These are phyloP conservation scores for Drosophila dunni DNA, from an alignment of 1,140 invertebrate genomes.

Conservation along the genomic window DNA sequence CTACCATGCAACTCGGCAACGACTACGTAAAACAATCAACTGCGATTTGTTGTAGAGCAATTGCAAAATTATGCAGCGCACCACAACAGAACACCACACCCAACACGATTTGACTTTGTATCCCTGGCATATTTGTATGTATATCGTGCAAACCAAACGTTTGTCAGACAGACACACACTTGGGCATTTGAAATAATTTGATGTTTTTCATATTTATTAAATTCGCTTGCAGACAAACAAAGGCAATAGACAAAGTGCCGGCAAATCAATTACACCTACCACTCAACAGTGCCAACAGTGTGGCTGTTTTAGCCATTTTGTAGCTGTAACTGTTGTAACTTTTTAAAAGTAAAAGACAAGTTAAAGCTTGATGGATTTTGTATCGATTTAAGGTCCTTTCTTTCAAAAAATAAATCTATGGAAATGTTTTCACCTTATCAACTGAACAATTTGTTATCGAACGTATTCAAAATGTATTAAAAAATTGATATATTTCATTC, in stretches of 20 bases:
- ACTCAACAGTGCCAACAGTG: slow-evolving; percentile 40
- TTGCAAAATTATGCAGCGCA: slow-evolving; percentile 78
- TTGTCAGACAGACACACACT: slow-evolving; percentile 68
- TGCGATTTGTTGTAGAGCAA: slow-evolving; percentile 82
- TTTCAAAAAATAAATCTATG: no score
- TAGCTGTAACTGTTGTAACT: no score
- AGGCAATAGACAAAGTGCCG: slow-evolving; percentile 68
- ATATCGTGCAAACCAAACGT: slow-evolving; percentile 66
- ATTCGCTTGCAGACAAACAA: slow-evolving; percentile 60
- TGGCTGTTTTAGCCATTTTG: no score
- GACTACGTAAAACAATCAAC: slow-evolving; percentile 77
- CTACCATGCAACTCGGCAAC: slow-evolving; percentile 13
- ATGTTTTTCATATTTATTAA: slow-evolving; percentile 83
- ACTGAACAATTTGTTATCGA: no score
- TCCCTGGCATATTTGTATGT: slow-evolving; percentile 66
- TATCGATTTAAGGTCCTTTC: no score
- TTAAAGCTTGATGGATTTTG: no score
- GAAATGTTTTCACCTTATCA: no score
- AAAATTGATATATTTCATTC: no score
- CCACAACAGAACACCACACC: slow-evolving; percentile 12
- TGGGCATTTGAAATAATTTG: slow-evolving; percentile 80
- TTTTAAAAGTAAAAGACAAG: no score
- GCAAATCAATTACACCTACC: slow-evolving; percentile 76
- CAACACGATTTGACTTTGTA: no score
- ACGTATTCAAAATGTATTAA: no score